Evolutionary conservation across 2,888 invertebrate species (phyloP).

Genomic region (Brachyptera risi): DNA sequence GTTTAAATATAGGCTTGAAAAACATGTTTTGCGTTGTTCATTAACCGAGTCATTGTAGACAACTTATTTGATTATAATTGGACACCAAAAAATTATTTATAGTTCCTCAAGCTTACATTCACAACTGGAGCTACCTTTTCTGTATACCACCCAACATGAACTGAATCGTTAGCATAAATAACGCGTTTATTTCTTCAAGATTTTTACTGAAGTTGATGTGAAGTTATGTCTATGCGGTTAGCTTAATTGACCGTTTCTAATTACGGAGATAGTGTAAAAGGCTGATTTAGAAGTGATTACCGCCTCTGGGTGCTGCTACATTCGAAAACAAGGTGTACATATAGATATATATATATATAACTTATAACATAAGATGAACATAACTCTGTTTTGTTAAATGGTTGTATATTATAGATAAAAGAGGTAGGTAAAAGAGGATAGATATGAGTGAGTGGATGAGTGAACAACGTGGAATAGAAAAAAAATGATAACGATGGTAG

Average conservation of each 20-base stretch:
- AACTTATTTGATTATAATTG: background rate
- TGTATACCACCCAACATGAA: slow-evolving; percentile 12
- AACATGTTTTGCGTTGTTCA: background rate
- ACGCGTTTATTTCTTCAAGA: background rate
- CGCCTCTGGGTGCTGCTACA: background rate
- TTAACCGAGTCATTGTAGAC: too few species aligned
- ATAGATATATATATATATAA: too few species aligned
- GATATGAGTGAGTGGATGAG: background rate
- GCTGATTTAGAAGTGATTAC: slow-evolving; percentile 4
- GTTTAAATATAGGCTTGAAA: too few species aligned
- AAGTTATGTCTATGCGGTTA: slow-evolving; percentile 19
- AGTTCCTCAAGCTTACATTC: background rate
- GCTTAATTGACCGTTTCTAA: slow-evolving; percentile 15
- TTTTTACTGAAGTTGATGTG: slow-evolving; percentile 11
- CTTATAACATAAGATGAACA: too few species aligned
- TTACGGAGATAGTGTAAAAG: slow-evolving; percentile 16
- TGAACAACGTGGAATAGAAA: too few species aligned
- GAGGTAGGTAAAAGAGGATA: background rate
- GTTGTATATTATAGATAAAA: background rate
- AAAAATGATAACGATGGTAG: too few species aligned
- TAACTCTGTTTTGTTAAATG: slow-evolving; percentile 11
- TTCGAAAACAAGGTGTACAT: slow-evolving; percentile 2
- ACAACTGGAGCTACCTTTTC: background rate
- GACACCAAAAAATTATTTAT: background rate
- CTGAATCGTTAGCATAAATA: slow-evolving; percentile 14